phyloP scores from a whole-genome alignment of 1,140 invertebrate genomes.

The Hycleus phaleratus region DNA sequence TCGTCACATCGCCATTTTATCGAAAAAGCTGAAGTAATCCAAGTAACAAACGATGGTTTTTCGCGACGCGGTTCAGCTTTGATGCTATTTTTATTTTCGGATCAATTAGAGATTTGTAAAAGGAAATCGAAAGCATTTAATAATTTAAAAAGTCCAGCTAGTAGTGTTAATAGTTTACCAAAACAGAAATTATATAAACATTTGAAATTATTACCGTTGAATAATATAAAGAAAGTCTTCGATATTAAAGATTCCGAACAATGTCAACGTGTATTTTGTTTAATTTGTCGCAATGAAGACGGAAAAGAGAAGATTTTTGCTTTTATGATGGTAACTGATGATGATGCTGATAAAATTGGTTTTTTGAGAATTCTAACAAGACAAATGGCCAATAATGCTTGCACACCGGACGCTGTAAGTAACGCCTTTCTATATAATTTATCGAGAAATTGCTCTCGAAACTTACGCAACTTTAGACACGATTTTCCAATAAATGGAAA shows the following conservation, averaged over 20 bases:
- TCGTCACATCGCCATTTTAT: conserved; percentile 88
- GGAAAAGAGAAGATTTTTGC: conserved; percentile 85
- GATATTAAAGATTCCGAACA: conserved; percentile 85
- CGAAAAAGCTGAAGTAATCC: conserved; percentile 78
- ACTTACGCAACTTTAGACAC: too few species aligned
- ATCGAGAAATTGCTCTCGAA: too few species aligned
- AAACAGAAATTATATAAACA: conserved; percentile 63
- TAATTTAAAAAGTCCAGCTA: conserved; percentile 52
- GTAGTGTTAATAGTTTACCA: conserved; percentile 44
- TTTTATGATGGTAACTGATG: conserved; percentile 69
- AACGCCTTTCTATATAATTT: too few species aligned
- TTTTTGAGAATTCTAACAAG: conserved; percentile 77
- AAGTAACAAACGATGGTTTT: conserved; percentile 71
- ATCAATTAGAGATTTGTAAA: conserved; percentile 88
- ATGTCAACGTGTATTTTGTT: conserved; percentile 80
- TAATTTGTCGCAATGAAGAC: conserved; percentile 73
- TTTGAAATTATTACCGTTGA: conserved; percentile 78
- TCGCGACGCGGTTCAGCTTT: conserved; percentile 78
- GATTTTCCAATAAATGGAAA: too few species aligned
- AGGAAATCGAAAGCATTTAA: conserved; percentile 72
- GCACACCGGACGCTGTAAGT: conserved; percentile 72
- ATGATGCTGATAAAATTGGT: conserved; percentile 68
- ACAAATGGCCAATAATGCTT: conserved; percentile 81
- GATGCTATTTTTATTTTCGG: conserved; percentile 87
- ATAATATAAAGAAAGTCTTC: conserved; percentile 81